These are phyloP conservation scores for Euplexia lucipara DNA, from an alignment of 2,888 invertebrate species.

Conservation along the genomic window DNA sequence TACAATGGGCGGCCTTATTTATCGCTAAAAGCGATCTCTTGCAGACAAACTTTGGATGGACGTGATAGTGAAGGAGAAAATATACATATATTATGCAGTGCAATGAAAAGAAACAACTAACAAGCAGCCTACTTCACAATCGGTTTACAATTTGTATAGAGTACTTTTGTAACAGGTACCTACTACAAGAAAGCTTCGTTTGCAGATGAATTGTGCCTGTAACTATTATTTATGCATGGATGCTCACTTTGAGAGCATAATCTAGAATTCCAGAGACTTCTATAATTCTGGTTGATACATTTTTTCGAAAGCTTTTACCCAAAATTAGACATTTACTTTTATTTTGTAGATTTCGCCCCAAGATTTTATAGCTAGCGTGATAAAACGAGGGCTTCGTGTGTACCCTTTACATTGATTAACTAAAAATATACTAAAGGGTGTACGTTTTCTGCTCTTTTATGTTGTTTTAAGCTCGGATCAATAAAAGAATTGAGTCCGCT, in stretches of 20 bases:
- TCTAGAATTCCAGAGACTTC: background rate
- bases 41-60: too few relatives aligned
- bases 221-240: background rate
- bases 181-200: background rate
- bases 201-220: background rate
- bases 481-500: constrained; percentile 15
- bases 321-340: constrained; percentile 39
- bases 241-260: background rate
- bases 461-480: constrained; percentile 26
- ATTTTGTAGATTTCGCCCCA: constrained; percentile 13
- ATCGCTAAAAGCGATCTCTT: too few relatives aligned
- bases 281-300: background rate
- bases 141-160: too few relatives aligned
- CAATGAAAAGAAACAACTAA: too few relatives aligned
- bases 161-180: too few relatives aligned
- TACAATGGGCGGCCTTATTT: too few relatives aligned
- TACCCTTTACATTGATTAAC: constrained; percentile 32
- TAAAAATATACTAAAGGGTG: constrained; percentile 36
- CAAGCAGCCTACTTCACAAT: too few relatives aligned
- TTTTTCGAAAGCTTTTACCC: constrained; percentile 32
- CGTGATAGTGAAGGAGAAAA: too few relatives aligned
- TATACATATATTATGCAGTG: too few relatives aligned
- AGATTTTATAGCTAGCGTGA: constrained; percentile 29
- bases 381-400: constrained; percentile 13
- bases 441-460: constrained; percentile 8